Base-by-base conservation (phyloP, 1,140 invertebrate species). In the Dufourea novaeangliae region DNA sequence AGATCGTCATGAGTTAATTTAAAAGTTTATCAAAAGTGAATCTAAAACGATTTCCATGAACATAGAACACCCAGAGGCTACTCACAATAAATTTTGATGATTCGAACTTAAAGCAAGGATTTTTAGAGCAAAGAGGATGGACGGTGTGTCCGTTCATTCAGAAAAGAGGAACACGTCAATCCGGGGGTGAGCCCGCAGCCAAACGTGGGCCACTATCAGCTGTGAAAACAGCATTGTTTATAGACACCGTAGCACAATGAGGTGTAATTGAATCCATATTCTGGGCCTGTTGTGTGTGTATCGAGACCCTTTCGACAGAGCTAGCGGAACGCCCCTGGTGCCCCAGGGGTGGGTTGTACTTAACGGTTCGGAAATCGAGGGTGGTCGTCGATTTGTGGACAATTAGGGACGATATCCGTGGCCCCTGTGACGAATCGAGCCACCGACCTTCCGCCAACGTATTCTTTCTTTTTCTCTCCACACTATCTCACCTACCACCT, bases 161-260 rank as follows among this genome's bases (percentile, higher is more conserved):
- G 7, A 29, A 41, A 29, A 44, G 32, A 41, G 11, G 29, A 57
- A 25, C 52, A 11, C n/a, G n/a, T 39, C 20, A 2, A 37, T 2
- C 32, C 6, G n/a, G 34, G 44, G 25, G 39, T 32, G 34, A 52
- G 74, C 54, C 73, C 59, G 64, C 59, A 79, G 80, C 61, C 77
- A 2, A n/a, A 64, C 67, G 72, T 80, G 78, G 73, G 68, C 73
- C 66, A n/a, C 77, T 88, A 90, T 91, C 90, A 91, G 90, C 90
- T 91, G 90, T 91, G 84, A 91, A 91, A 91, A 91, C 90, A 91
- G 83, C 85, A 86, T 90, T 91, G 89, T 91, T 91, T 90, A 91
- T 90, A 90, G 89, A 91, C 89, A 91, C 86, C 75, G 72, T 63
- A 29, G 83, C 83, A 91, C 90, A 91, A 91, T 91, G 88, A 91